These are phyloP conservation scores for Poeciliopsis infans DNA, from an alignment of 2,797 vertebrate species.

Conservation along the genomic window DNA sequence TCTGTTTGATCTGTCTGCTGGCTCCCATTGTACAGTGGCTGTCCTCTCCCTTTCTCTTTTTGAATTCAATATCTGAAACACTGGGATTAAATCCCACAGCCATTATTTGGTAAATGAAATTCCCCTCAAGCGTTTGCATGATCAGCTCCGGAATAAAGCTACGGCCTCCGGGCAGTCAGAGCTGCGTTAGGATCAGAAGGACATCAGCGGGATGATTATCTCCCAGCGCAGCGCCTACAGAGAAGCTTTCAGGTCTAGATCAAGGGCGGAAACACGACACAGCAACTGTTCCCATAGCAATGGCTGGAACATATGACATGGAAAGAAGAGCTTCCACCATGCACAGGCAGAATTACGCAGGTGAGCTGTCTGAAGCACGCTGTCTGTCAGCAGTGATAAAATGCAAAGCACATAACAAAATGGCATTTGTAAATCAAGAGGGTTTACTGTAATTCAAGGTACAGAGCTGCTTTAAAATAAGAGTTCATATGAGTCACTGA, in stretches of 20 bases:
- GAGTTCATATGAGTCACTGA: constrained; percentile 20
- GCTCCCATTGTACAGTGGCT: constrained; percentile 63
- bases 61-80: constrained; percentile 61
- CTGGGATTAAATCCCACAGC: constrained; percentile 63
- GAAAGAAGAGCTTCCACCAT: constrained; percentile 12
- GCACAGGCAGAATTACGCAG: constrained; percentile 36
- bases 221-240: constrained; percentile 34
- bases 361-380: constrained; percentile 11
- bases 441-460: not conserved
- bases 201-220: constrained; percentile 54
- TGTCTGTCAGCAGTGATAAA: constrained; percentile 1
- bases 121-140: constrained; percentile 25
- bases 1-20: constrained; percentile 68
- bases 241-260: constrained; percentile 53
- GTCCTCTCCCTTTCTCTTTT: constrained; percentile 34
- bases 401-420: not conserved
- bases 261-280: constrained; percentile 43
- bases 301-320: constrained; percentile 49
- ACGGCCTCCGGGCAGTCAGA: constrained; percentile 1
- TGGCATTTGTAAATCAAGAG: constrained; percentile 20
- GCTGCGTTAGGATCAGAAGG: constrained; percentile 39
- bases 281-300: constrained; percentile 70
- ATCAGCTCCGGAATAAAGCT: constrained; percentile 45
- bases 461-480: constrained; percentile 1
- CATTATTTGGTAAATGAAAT: constrained; percentile 64